Base-by-base conservation (phyloP, 2,113 vertebrate species). In the Regulus satrapa region DNA sequence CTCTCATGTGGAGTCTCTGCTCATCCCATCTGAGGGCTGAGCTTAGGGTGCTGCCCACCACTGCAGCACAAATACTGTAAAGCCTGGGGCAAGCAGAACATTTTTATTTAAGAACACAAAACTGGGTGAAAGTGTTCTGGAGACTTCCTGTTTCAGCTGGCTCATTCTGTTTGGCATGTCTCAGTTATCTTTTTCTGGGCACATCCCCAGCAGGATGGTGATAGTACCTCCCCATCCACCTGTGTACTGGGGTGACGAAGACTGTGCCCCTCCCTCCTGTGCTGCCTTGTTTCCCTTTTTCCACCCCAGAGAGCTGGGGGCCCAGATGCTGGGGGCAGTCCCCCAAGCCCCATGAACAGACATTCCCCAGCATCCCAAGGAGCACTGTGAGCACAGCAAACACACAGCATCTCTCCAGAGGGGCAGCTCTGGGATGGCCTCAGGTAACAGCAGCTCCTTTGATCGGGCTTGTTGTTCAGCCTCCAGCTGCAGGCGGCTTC, bases 391-490 rank as follows among this genome's bases (percentile, higher is more conserved):
- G 72, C 88, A 10, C 1, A 1, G 83, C 32, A 61, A 58, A 48
- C 59, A 34, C 69, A 21, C n/a, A 13, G 49, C 0, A 1, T 45
- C 52, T 24, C 1, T 72, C 85, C 10, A 14, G 91, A 63, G 83
- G 61, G 8, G 46, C 45, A 55, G 84, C 40, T n/a, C 66, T 58
- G 63, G 68, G 54, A 95, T 45, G 67, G 91, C 94, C 94, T 64
- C 10, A 24, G 94, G 86, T 94, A 89, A 75, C 73, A 52, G 28
- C 5, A 51, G 62, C 68, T 92, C 64, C 96, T 97, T 97, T 96
- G 96, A 91, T 96, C n/a, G 36, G 36, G 64, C 81, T 28, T 91
- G 38, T 81, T 94, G 96, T 79, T 94, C 78, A 66, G 82, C 93
- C 41, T 92, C 74, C 89, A 17, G 84, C 89, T 92, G 64, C 85